These are phyloP conservation scores for Caenorhabditis auriculariae DNA, from an alignment of 2,888 invertebrate species.

Conservation along the genomic window DNA sequence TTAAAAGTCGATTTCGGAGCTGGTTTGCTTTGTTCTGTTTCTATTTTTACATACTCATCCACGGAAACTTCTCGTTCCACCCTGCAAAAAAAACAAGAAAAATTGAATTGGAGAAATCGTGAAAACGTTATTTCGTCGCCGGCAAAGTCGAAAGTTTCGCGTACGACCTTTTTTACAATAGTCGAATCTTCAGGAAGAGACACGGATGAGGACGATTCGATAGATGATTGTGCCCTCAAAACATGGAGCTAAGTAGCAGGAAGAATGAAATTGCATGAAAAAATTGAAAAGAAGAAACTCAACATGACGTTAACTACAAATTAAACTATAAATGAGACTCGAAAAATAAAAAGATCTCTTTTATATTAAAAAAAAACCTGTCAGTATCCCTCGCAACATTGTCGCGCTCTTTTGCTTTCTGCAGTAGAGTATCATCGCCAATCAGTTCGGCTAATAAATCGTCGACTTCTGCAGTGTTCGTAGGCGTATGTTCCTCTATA, in stretches of 20 bases:
- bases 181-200: no score
- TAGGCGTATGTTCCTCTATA: neutral
- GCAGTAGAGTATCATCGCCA: constrained; percentile 5
- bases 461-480: constrained; percentile 12
- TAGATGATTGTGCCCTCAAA: no score
- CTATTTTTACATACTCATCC: constrained; percentile 51
- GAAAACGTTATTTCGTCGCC: constrained; percentile 76
- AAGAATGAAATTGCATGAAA: no score
- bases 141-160: constrained; percentile 79
- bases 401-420: neutral
- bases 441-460: constrained; percentile 20
- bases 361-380: neutral
- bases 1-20: neutral
- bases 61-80: constrained; percentile 71
- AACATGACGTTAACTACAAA: no score
- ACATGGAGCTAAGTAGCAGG: no score
- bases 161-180: neutral
- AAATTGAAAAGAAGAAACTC: no score
- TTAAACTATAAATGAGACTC: neutral
- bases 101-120: neutral
- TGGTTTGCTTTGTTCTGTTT: constrained; percentile 7
- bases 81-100: constrained; percentile 56
- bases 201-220: no score
- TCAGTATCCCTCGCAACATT: neutral
- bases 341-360: neutral